Percentiles rank a stretch among this genome's conserved stretches.
phyloP scores from a whole-genome alignment of 1,140 invertebrate species.

The Caerostris extrusa region DNA sequence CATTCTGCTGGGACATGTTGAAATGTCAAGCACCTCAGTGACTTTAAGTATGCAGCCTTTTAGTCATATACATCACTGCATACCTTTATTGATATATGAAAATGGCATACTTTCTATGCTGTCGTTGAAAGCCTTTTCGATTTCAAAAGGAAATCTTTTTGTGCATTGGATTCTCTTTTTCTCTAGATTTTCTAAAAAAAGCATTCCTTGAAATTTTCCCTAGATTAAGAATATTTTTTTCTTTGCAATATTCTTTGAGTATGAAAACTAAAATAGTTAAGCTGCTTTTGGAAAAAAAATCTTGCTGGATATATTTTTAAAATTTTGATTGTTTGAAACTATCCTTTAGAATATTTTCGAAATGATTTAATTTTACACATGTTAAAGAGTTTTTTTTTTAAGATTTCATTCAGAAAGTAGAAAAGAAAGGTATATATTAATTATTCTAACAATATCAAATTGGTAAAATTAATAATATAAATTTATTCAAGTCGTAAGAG shows the following conservation, averaged over 20 bases:
- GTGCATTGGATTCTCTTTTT: neutral
- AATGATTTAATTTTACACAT: too few relatives aligned
- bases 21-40: conserved; percentile 7
- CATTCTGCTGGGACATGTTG: neutral
- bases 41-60: neutral
- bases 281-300: too few relatives aligned
- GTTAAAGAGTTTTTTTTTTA: too few relatives aligned
- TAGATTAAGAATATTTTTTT: neutral
- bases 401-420: too few relatives aligned
- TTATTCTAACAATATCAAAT: too few relatives aligned
- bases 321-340: too few relatives aligned
- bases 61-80: neutral
- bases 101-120: neutral
- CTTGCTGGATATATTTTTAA: too few relatives aligned
- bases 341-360: too few relatives aligned
- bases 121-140: neutral
- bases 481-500: too few relatives aligned
- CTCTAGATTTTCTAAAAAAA: neutral
- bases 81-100: conserved; percentile 24
- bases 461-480: too few relatives aligned
- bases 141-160: neutral
- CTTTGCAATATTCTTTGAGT: neutral
- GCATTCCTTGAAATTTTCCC: neutral
- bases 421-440: too few relatives aligned
- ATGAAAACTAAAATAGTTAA: neutral